These are phyloP conservation scores for Conops quadrifasciatus DNA, from an alignment of 2,888 invertebrate genomes.

Conservation along the genomic window DNA sequence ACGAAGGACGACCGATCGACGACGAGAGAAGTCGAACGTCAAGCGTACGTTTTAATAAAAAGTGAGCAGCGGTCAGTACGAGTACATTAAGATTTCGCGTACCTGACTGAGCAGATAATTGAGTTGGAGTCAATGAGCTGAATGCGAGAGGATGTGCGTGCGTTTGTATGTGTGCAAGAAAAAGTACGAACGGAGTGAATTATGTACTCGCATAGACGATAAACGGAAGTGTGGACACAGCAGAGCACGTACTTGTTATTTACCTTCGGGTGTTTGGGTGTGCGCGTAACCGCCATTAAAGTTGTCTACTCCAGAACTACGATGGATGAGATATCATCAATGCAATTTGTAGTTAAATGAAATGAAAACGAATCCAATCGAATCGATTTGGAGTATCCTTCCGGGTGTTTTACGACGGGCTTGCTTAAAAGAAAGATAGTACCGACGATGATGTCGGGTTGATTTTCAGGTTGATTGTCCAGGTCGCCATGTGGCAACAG, in stretches of 20 bases:
- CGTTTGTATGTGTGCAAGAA: too few relatives aligned
- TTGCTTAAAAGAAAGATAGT: too few relatives aligned
- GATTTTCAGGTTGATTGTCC: too few relatives aligned
- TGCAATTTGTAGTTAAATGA: constrained; percentile 36
- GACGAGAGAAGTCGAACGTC: not conserved
- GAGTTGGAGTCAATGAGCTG: constrained; percentile 25
- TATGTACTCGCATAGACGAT: too few relatives aligned
- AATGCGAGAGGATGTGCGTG: not conserved
- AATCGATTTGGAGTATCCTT: not conserved
- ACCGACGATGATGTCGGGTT: too few relatives aligned
- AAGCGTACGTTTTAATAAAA: constrained; percentile 49
- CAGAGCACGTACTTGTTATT: too few relatives aligned
- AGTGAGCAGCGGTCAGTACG: constrained; percentile 43
- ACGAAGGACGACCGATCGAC: too few relatives aligned
- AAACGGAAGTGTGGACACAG: too few relatives aligned
- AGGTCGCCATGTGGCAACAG: too few relatives aligned
- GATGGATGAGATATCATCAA: constrained; percentile 28
- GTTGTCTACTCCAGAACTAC: constrained; percentile 31
- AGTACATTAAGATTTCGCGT: constrained; percentile 57
- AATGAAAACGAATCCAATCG: constrained; percentile 30
- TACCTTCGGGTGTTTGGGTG: not conserved
- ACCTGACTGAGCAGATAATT: constrained; percentile 54
- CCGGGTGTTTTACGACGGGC: not conserved
- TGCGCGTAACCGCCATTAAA: constrained; percentile 23
- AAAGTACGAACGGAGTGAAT: too few relatives aligned